Conservation (phyloP, 30 jellyfish, hydroid and myxozoan genomes). For the Phacellophora camtschatica region DNA sequence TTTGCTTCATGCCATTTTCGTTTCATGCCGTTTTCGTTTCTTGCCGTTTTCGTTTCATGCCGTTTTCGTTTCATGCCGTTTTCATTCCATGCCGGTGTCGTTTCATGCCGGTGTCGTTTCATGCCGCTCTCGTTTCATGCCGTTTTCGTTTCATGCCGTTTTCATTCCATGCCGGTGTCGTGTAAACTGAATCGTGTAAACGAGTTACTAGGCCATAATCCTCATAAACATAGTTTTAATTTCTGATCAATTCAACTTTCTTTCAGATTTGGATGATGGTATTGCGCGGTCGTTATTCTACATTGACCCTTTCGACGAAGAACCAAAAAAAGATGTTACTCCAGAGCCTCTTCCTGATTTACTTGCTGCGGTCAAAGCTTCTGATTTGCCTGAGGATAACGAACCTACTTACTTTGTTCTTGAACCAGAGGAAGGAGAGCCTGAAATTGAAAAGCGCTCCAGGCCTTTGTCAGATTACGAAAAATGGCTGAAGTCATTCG, state of each 20-base stretch:
- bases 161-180: too few relatives aligned
- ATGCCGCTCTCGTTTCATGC: not conserved
- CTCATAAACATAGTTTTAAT: too few relatives aligned
- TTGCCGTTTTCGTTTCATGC: not conserved
- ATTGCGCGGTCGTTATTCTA: conserved; percentile 56
- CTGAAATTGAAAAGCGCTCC: not conserved
- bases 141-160: too few relatives aligned
- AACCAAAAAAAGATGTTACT: not conserved
- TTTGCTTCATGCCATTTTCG: not conserved
- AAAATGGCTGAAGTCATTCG: conserved; percentile 54
- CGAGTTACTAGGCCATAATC: too few relatives aligned
- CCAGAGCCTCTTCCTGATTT: conserved; percentile 4
- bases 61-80: not conserved
- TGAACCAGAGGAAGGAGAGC: conserved; percentile 34
- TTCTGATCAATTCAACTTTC: not conserved
- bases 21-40: not conserved
- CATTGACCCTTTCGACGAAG: conserved; percentile 58
- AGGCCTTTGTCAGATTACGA: conserved; percentile 9
- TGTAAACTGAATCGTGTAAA: too few relatives aligned
- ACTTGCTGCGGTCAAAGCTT: not conserved
- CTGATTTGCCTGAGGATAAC: not conserved
- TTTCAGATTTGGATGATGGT: not conserved
- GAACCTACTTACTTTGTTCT: conserved; percentile 66
- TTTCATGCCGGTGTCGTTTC: not conserved
- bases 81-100: not conserved